Evolutionary conservation across 1,140 invertebrate species (phyloP).

Genomic region (Platorchestia sp.): DNA sequence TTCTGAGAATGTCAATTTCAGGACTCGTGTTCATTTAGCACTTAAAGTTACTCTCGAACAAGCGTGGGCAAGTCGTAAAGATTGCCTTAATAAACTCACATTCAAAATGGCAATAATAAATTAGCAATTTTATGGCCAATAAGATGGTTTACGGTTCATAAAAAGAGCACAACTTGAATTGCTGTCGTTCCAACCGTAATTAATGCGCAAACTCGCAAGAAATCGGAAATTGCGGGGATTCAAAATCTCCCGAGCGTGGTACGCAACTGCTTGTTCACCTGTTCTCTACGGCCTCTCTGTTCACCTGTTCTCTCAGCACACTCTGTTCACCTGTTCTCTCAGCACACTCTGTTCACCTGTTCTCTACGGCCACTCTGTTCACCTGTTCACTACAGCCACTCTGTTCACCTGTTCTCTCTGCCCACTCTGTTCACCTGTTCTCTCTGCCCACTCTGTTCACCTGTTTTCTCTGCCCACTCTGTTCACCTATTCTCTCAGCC

Average conservation of each 20-base stretch:
- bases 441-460: no score
- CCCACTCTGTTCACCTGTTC: no score
- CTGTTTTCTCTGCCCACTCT: no score
- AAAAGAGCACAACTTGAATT: slow-evolving; percentile 33
- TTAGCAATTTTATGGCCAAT: slow-evolving; percentile 52
- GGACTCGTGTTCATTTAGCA: not conserved
- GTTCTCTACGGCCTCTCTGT: not conserved
- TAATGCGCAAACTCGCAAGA: slow-evolving; percentile 17
- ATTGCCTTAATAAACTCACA: slow-evolving; percentile 54
- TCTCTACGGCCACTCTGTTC: not conserved
- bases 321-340: not conserved
- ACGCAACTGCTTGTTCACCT: not conserved
- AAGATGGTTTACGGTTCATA: slow-evolving; percentile 51
- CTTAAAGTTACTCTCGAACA: not conserved
- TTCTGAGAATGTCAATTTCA: not conserved
- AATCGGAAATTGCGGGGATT: not conserved
- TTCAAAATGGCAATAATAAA: slow-evolving; percentile 55
- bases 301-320: not conserved
- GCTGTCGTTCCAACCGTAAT: slow-evolving; percentile 30
- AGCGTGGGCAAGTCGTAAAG: not conserved
- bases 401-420: no score
- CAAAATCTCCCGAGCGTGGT: not conserved
- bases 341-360: not conserved
- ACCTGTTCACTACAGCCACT: no score
- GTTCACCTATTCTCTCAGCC: no score